These are phyloP conservation scores for Aquatica leii DNA, from an alignment of 2,888 invertebrate genomes.

Conservation along the genomic window DNA sequence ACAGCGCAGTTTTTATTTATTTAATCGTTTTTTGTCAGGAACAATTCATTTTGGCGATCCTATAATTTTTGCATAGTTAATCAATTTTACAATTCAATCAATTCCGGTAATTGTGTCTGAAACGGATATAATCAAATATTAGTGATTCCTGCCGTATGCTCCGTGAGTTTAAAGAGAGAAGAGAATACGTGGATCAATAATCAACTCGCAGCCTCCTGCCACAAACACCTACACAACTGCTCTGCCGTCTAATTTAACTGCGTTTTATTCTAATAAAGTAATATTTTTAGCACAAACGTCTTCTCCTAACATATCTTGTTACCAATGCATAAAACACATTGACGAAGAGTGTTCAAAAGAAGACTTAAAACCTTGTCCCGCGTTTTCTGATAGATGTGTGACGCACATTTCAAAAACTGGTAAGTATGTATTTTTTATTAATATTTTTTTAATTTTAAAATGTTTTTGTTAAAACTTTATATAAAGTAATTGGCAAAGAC, in stretches of 20 bases:
- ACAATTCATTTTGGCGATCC: no score
- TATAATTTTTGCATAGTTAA: no score
- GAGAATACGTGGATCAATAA: neutral
- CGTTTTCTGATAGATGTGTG: slow-evolving; percentile 59
- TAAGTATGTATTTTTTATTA: slow-evolving; percentile 40
- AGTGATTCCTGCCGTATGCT: no score
- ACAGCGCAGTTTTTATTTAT: no score
- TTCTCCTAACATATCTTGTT: slow-evolving; percentile 56
- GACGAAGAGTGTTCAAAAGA: slow-evolving; percentile 55
- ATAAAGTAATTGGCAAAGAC: no score
- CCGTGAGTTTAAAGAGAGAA: neutral
- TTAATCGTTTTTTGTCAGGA: no score
- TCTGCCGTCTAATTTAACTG: neutral
- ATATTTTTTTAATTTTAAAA: no score
- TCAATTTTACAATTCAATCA: no score
- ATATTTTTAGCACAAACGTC: slow-evolving; percentile 41
- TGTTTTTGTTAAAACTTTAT: no score
- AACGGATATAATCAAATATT: no score
- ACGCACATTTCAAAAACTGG: slow-evolving; percentile 60
- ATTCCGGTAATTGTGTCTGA: no score
- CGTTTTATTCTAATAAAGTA: no score
- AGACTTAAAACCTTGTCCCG: slow-evolving; percentile 56
- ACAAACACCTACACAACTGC: neutral
- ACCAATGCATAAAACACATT: slow-evolving; percentile 57
- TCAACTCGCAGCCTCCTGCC: neutral